These are phyloP conservation scores for Eurypyga helias DNA, from an alignment of 2,113 vertebrate genomes.

Conservation along the genomic window DNA sequence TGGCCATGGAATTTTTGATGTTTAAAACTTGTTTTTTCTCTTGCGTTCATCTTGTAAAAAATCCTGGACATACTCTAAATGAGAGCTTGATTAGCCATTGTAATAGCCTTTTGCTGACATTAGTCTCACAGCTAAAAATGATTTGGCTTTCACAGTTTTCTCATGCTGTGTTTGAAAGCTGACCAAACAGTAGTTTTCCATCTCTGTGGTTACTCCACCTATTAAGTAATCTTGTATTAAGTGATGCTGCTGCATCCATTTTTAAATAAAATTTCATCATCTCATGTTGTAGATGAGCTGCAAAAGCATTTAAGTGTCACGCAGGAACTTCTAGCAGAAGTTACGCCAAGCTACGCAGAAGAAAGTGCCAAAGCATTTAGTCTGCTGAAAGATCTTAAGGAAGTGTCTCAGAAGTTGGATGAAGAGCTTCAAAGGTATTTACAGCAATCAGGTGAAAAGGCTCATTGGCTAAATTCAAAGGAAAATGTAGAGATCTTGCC, in stretches of 20 bases:
- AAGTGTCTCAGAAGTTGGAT: slow-evolving; percentile 7
- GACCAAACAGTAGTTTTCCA: neutral
- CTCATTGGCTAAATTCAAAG: neutral
- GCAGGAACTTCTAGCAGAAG: slow-evolving; percentile 44
- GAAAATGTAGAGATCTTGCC: neutral
- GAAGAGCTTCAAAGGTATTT: slow-evolving; percentile 71
- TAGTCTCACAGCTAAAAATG: neutral
- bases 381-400: slow-evolving; percentile 46
- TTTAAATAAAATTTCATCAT: neutral
- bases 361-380: neutral
- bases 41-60: neutral
- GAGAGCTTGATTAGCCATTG: neutral
- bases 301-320: slow-evolving; percentile 49
- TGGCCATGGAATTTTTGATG: neutral
- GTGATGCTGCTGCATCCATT: neutral
- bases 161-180: neutral
- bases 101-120: neutral
- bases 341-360: neutral
- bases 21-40: neutral
- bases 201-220: neutral
- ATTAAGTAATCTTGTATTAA: neutral
- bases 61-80: neutral
- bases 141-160: neutral
- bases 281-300: slow-evolving; percentile 45
- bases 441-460: neutral